Evolutionary conservation across 35 echinoderm and acorn worm genomes (phyloP).

Genomic region (Diadema setosum): DNA sequence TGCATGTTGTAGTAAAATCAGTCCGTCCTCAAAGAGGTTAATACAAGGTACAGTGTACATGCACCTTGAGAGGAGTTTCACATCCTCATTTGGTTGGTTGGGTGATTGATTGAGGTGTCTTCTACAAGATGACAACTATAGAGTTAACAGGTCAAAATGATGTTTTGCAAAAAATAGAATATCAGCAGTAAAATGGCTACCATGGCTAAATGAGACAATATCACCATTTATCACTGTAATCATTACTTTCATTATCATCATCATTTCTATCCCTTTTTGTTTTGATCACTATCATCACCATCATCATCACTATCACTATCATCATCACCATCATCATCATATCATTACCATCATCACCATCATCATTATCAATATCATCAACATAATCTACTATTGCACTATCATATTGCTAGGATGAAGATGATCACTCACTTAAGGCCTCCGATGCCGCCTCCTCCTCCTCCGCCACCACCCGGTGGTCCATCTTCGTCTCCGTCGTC

Average conservation of each 20-base stretch:
- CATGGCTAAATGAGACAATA: too few species aligned
- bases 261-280: slow-evolving; percentile 16
- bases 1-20: too few species aligned
- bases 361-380: neutral
- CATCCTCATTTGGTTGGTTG: too few species aligned
- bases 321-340: neutral
- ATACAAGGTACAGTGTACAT: too few species aligned
- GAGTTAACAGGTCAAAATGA: too few species aligned
- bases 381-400: neutral
- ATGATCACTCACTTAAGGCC: neutral
- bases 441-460: slow-evolving; percentile 13
- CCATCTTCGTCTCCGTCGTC: slow-evolving; percentile 26
- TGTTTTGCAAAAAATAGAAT: too few species aligned
- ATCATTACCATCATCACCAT: too few species aligned
- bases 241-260: neutral
- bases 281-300: slow-evolving; percentile 26
- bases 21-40: too few species aligned
- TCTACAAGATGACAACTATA: too few species aligned
- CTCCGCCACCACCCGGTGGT: slow-evolving; percentile 33
- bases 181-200: too few species aligned
- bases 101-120: too few species aligned
- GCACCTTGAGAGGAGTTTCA: too few species aligned
- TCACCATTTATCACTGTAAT: slow-evolving; percentile 10
- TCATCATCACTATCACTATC: slow-evolving; percentile 1
- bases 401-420: neutral